phyloP scores from a whole-genome alignment of 1,140 invertebrate genomes.

The Belonocnema kinseyi region DNA sequence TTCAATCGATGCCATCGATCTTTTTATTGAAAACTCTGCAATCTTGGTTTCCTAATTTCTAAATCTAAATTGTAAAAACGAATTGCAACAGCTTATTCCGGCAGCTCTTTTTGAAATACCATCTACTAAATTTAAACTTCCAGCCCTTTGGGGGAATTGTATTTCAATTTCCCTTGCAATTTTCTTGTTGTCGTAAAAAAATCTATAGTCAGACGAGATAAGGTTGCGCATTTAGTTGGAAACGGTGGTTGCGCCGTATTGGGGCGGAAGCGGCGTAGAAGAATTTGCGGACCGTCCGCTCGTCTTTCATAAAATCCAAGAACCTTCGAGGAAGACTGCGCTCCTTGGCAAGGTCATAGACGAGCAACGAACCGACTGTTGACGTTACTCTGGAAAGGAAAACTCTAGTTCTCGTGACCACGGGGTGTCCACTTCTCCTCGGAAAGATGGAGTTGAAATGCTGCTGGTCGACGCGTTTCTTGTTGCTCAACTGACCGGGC shows the following conservation, averaged over 20 bases:
- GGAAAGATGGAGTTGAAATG: constrained; percentile 25
- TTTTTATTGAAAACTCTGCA: too few species aligned
- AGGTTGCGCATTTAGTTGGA: neutral
- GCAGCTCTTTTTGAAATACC: neutral
- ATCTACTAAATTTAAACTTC: neutral
- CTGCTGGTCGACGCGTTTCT: constrained; percentile 36
- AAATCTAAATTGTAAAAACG: too few species aligned
- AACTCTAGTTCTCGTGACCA: constrained; percentile 51
- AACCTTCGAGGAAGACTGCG: constrained; percentile 45
- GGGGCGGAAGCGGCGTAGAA: neutral
- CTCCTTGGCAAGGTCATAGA: constrained; percentile 56
- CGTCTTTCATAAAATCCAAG: constrained; percentile 38
- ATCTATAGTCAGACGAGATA: neutral
- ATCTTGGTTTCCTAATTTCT: too few species aligned
- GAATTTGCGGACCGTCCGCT: constrained; percentile 41
- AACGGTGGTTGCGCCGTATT: neutral
- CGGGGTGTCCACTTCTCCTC: constrained; percentile 42
- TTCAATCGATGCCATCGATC: too few species aligned
- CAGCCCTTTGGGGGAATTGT: neutral
- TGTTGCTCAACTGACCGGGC: constrained; percentile 67
- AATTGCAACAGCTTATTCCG: too few species aligned
- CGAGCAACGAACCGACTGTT: constrained; percentile 56
- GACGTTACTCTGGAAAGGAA: constrained; percentile 48
- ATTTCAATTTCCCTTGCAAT: neutral
- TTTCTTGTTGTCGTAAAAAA: neutral